Base-by-base conservation (phyloP, 2,888 invertebrate species). In the Tipula lateralis region DNA sequence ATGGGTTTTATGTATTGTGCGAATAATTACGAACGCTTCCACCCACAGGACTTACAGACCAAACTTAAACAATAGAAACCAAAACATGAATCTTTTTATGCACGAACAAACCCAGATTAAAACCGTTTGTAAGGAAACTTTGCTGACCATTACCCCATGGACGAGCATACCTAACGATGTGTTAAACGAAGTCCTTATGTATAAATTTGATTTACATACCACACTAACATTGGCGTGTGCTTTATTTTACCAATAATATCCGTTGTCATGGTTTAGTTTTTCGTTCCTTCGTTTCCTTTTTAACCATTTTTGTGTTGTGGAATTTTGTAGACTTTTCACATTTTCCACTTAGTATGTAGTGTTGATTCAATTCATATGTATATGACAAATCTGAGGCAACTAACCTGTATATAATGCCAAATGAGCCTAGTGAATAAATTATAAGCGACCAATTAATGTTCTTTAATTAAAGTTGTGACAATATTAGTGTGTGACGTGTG, bases 201-300 rank as follows among this genome's bases (percentile, higher is more conserved):
- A 66, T 24, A n/a, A n/a, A n/a, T n/a, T n/a, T n/a, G n/a, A 44
- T 16, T 5, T 44, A 39, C 39, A 24, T 66, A 50, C 66, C 24
- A 24, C 24, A 39, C 13, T 66, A 24, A 19, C 66, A 66, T 66
- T 66, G 12, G 66, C 66, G 66, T 66, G 66, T 66, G 66, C 24
- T 66, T 66, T 24, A 66, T 66, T 66, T 66, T 66, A 24, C 66
- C 66, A 66, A 66, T 66, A 66, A 24, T 66, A 24, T 66, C 66
- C 66, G 66, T 66, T 66, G 66, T 24, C 66, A 66, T 66, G 66
- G 66, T 66, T 66, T 24, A 24, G 66, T 66, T 66, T 66, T 66
- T 66, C 66, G 19, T 66, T 66, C 9, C 5, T 24, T 66, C 19
- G 24, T 66, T 66, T 66, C 1, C 24, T 66, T 24, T 66, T 19